Base-by-base conservation (phyloP, 2,797 vertebrate genomes). In the Trachops cirrhosus region DNA sequence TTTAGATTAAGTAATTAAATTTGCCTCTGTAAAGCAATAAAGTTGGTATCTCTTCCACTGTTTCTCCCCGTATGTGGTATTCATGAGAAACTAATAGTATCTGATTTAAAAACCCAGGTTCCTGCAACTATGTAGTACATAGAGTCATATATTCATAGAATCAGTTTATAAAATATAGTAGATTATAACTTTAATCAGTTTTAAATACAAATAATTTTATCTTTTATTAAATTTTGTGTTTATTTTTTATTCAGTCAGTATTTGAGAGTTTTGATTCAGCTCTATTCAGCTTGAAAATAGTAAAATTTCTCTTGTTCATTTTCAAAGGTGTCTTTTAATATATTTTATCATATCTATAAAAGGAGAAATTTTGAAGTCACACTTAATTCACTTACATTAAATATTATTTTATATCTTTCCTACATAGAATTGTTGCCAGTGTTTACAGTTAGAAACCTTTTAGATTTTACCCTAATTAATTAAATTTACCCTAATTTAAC, bases 131-230 rank as follows among this genome's bases (percentile, higher is more conserved):
- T 29, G 48, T 79, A 71, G 12, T 59, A 46, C 64, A 41, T 32
- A 54, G 77, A 75, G 9, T 46, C 44, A 71, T 37, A 18, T 94
- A 68, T 62, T 78, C n/a, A 39, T 94, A 90, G 44, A 74, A 67
- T 96, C 37, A 84, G 24, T 52, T 92, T 95, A 77, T 87, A 79
- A 90, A 94, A 93, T 89, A 52, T 6, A 80, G 5, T 44, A 54
- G 37, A 59, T 85, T 37, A 48, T 90, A 48, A 34, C 91, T 93
- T 84, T 74, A 39, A 89, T 89, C 3, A 84, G 0, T 75, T 85
- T 92, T 86, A 88, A 64, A 62, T 92, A 5, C 15, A 94, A 37
- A 74, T 94, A 22, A 19, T 59, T 52, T 75, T 95, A 12, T 54
- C 22, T 21, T 64, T 91, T 57, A 4, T 41, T 91, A 9, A 41